Evolutionary conservation across 2,888 invertebrate species (phyloP).

Genomic region (Agrochola lota): DNA sequence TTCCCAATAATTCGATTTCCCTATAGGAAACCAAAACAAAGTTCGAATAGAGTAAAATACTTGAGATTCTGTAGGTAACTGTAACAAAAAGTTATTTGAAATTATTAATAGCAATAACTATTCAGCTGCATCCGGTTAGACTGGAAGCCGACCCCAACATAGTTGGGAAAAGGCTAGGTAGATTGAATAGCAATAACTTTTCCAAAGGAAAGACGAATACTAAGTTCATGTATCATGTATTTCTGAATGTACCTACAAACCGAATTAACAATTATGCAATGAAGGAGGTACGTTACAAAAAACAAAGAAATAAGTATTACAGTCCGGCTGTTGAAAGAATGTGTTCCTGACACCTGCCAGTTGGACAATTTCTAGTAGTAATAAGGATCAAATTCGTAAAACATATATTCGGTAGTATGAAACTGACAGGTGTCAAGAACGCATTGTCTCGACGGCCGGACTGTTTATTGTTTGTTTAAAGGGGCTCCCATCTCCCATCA

Average conservation of each 20-base stretch:
- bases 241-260: not conserved
- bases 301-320: not conserved
- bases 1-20: constrained; percentile 62
- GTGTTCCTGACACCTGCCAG: too few relatives aligned
- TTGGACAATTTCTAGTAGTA: too few relatives aligned
- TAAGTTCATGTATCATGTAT: not conserved
- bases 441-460: too few relatives aligned
- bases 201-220: not conserved
- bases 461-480: too few relatives aligned
- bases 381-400: too few relatives aligned
- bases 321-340: too few relatives aligned
- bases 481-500: too few relatives aligned
- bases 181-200: not conserved
- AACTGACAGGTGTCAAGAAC: too few relatives aligned
- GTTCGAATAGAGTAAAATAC: constrained; percentile 1
- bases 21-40: constrained; percentile 37
- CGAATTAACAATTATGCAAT: not conserved
- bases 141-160: too few relatives aligned
- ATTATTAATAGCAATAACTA: not conserved
- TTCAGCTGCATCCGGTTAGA: too few relatives aligned
- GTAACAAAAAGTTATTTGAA: not conserved
- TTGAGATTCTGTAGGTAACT: not conserved
- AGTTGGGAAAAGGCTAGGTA: too few relatives aligned
- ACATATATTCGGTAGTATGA: too few relatives aligned
- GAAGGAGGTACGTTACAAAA: not conserved